phyloP scores from a whole-genome alignment of 2,888 invertebrate genomes.

The Synergus japonicus region DNA sequence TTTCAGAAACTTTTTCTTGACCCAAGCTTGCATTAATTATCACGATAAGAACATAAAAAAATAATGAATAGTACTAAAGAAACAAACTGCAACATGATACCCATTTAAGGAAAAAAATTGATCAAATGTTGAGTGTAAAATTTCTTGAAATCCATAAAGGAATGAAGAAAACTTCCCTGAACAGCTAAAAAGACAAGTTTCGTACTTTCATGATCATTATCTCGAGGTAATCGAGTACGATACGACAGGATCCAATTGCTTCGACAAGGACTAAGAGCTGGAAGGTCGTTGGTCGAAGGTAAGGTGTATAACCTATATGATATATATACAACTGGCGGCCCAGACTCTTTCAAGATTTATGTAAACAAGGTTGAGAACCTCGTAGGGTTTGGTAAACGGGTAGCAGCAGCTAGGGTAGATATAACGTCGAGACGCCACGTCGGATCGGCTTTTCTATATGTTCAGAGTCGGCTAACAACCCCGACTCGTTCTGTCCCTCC shows the following conservation, averaged over 20 bases:
- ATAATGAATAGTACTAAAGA: too few relatives aligned
- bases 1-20: background rate
- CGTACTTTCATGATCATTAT: conserved; percentile 12
- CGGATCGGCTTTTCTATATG: conserved; percentile 42
- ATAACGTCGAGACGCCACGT: conserved; percentile 39
- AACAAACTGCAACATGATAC: too few relatives aligned
- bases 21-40: background rate
- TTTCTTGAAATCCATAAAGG: background rate
- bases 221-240: conserved; percentile 22
- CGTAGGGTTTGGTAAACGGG: conserved; percentile 40
- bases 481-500: conserved; percentile 51
- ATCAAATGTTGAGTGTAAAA: background rate
- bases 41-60: too few relatives aligned
- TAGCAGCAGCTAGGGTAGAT: conserved; percentile 57
- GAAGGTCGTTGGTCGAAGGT: conserved; percentile 37
- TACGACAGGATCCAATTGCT: conserved; percentile 31
- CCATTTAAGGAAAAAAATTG: too few relatives aligned
- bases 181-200: conserved; percentile 16
- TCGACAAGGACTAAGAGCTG: conserved; percentile 15
- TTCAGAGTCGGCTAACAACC: conserved; percentile 62
- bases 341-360: conserved; percentile 59
- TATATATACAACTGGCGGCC: conserved; percentile 5
- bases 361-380: conserved; percentile 71
- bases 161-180: conserved; percentile 1
- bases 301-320: conserved; percentile 14